phyloP scores from a whole-genome alignment of 2,113 vertebrate genomes.

The Tragelaphus strepsiceros region DNA sequence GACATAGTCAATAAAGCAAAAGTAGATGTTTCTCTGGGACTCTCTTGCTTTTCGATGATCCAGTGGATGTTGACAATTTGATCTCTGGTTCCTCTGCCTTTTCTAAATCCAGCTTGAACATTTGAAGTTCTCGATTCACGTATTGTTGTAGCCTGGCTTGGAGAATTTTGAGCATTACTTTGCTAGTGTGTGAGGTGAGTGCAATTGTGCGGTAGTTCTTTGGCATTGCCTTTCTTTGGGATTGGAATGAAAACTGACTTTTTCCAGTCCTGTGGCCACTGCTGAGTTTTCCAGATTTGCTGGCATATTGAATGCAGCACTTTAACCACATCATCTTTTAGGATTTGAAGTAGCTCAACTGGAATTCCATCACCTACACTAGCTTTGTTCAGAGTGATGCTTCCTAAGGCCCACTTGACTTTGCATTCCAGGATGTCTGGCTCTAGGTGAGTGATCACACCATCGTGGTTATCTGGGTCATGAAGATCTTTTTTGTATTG shows the following conservation, averaged over 20 bases:
- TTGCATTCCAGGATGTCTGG: not conserved
- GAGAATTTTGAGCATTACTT: not conserved
- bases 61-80: not conserved
- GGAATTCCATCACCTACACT: not conserved
- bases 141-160: not conserved
- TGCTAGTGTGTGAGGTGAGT: not conserved
- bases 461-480: accelerated
- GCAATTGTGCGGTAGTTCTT: not conserved
- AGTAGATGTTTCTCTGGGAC: not conserved
- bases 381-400: not conserved
- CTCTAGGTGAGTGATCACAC: not conserved
- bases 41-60: not conserved
- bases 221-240: not conserved
- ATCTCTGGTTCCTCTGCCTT: not conserved
- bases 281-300: not conserved
- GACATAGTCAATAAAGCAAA: not conserved
- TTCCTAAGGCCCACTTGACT: not conserved
- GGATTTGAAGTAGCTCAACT: not conserved
- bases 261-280: not conserved
- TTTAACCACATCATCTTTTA: not conserved
- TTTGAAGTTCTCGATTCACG: not conserved
- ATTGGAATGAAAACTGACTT: not conserved
- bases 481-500: not conserved
- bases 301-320: not conserved
- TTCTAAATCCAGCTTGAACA: not conserved